Evolutionary conservation across 2,888 invertebrate species (phyloP), one percentile per base, ranked within the genome.

Genomic region (Andrena bucephala): DNA sequence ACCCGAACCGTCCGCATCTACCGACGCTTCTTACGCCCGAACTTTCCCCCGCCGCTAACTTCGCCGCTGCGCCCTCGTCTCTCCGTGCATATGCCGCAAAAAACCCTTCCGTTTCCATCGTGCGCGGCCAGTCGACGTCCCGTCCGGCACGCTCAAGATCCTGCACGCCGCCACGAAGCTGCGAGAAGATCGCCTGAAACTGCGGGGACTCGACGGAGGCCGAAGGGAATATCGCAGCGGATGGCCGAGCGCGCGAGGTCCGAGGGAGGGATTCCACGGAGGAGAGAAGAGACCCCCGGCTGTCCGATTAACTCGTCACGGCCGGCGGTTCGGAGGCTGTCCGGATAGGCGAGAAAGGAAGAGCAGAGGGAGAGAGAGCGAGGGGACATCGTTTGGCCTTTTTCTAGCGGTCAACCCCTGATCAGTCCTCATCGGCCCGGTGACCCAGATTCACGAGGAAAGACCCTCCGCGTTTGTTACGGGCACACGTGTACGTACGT

Each of bases 351-450:
- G 87, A 84, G 87, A 86, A 85, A 89, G 82, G 81, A 87, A 75
- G 78, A 84, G 24, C 24, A 24, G 8, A 24, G 20, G 24, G 24
- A 77, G 85, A 74, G 66, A 74, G 80, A 72, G 73, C 54, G 85
- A 81, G 69, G 78, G 80, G 82, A 80, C 74, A 80, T 71, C 76
- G 82, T 77, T 77, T 80, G 83, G 83, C 87, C 89, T 90, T 90
- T 90, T 92, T 89, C 87, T 89, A 89, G 78, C 88, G 88, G 90
- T 89, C 92, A 91, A 92, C 93, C 94, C 93, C 92, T 91, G 92
- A 89, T 91, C 92, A 86, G 91, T 90, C 91, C 90, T 92, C 92
- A 90, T 92, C 92, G 93, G 91, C 92, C 92, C 91, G 91, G 90
- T 94, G 93, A 94, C 94, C 94, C 90, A 94, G 89, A 94, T 93